These are phyloP conservation scores for Phyllostomus hastatus DNA, from an alignment of 2,113 vertebrate species.

Conservation along the genomic window DNA sequence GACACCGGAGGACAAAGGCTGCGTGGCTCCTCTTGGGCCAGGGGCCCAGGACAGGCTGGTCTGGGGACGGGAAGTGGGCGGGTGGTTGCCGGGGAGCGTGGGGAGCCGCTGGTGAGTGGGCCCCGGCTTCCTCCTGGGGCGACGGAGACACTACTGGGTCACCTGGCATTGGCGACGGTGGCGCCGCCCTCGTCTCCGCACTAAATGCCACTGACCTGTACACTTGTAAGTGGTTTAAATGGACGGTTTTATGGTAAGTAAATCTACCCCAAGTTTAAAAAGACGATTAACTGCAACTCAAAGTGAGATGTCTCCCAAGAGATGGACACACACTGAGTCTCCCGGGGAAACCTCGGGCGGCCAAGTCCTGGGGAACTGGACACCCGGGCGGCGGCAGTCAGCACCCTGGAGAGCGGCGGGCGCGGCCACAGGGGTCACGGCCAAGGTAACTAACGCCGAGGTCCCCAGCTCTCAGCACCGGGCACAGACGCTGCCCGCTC, in stretches of 20 bases:
- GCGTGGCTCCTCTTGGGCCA: not conserved
- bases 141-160: not conserved
- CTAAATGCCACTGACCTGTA: not conserved
- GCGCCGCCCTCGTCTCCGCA: too few species aligned
- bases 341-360: not conserved
- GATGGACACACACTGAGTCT: not conserved
- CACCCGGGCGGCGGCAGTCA: fast-evolving
- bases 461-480: not conserved
- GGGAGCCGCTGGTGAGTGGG: not conserved
- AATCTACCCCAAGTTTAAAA: not conserved
- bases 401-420: fast-evolving
- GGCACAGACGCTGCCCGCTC: too few species aligned
- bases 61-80: not conserved
- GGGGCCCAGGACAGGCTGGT: too few species aligned
- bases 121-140: too few species aligned
- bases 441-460: not conserved
- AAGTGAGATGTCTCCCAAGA: not conserved
- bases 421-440: fast-evolving
- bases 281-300: not conserved
- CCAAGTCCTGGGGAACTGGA: not conserved
- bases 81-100: not conserved
- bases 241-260: not conserved
- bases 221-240: not conserved
- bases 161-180: not conserved
- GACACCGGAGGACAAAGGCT: fast-evolving